Evolutionary conservation across 2,113 vertebrate genomes (phyloP).

Genomic region (Protomyctophum bolini): DNA sequence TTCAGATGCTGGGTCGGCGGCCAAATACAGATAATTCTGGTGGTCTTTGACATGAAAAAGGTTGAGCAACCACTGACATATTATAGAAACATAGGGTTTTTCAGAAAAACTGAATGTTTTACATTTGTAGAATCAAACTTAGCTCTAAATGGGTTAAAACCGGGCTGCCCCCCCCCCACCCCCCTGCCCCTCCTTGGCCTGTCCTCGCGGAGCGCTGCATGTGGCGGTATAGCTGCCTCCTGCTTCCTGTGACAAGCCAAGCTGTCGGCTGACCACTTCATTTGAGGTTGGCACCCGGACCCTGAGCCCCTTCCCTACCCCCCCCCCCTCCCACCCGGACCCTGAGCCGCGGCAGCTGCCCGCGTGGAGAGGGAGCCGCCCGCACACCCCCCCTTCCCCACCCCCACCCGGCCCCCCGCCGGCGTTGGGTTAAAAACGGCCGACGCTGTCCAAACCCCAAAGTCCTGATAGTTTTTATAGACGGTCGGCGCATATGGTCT

Average conservation of each 20-base stretch:
- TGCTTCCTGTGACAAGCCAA: constrained; percentile 74
- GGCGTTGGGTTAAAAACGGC: constrained; percentile 26
- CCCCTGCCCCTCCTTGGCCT: constrained; percentile 63
- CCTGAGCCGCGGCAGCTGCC: constrained; percentile 25
- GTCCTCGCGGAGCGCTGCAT: constrained; percentile 67
- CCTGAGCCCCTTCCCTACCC: no score
- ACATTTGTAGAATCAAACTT: no score
- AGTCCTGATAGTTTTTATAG: constrained; percentile 52
- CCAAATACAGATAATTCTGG: no score
- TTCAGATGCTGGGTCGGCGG: no score
- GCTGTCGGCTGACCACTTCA: constrained; percentile 77
- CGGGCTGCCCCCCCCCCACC: background rate
- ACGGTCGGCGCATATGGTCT: background rate
- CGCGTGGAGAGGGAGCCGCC: background rate
- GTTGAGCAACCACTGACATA: no score
- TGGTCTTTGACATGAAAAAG: no score
- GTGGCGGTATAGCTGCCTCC: constrained; percentile 55
- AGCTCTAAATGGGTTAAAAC: no score
- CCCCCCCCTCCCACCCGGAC: no score
- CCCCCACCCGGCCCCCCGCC: background rate
- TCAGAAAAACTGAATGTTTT: no score
- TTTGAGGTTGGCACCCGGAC: constrained; percentile 64
- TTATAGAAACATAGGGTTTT: no score
- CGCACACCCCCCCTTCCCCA: background rate
- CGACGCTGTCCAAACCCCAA: constrained; percentile 50